Evolutionary conservation across 2,888 invertebrate species (phyloP).

Genomic region (Furcula furcula): DNA sequence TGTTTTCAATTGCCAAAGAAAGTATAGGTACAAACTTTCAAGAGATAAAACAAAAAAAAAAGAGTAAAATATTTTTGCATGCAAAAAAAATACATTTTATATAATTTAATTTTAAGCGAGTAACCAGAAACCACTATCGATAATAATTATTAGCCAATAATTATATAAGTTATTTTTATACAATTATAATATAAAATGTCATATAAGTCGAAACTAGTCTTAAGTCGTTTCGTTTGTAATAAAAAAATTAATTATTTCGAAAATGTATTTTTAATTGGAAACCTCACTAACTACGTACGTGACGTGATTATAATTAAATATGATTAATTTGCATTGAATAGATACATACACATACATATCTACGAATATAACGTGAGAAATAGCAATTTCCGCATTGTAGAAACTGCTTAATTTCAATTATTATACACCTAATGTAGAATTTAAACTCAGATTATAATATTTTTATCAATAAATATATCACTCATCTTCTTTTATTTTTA

Average conservation of each 20-base stretch:
- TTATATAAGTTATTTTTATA: slow-evolving; percentile 49
- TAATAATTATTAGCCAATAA: slow-evolving; percentile 30
- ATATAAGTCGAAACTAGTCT: slow-evolving; percentile 60
- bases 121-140: slow-evolving; percentile 20
- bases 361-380: not conserved
- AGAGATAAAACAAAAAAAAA: slow-evolving; percentile 30
- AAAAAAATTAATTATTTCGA: slow-evolving; percentile 40
- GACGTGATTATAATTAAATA: slow-evolving; percentile 3
- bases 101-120: slow-evolving; percentile 24
- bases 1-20: slow-evolving; percentile 70
- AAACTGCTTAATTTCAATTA: not conserved
- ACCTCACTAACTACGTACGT: slow-evolving; percentile 8
- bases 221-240: slow-evolving; percentile 70
- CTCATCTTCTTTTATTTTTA: too few species aligned
- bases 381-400: not conserved
- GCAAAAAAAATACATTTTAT: slow-evolving; percentile 44
- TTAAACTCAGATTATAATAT: too few species aligned
- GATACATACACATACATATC: not conserved
- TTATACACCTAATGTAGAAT: not conserved
- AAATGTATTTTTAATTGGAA: slow-evolving; percentile 21
- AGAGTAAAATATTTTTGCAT: slow-evolving; percentile 54
- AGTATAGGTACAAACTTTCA: slow-evolving; percentile 61
- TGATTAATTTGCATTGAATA: not conserved
- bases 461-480: too few species aligned
- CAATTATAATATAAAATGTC: slow-evolving; percentile 41